phyloP scores from a whole-genome alignment of 2,113 vertebrate species.

The Apus apus region DNA sequence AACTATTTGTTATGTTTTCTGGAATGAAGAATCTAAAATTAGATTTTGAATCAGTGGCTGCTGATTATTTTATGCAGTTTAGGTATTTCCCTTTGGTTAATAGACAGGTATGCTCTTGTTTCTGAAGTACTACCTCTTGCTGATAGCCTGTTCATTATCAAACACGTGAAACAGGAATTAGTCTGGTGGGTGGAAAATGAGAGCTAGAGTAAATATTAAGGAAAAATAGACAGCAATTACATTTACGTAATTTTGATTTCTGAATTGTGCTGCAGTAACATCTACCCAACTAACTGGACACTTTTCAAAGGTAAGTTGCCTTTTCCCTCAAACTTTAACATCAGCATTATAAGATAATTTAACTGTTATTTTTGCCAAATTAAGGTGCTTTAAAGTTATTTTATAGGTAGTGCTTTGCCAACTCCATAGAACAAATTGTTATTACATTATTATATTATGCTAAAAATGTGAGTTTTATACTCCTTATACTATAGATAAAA shows the following conservation, averaged over 20 bases:
- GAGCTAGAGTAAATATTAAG: not conserved
- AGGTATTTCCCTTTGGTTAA: not conserved
- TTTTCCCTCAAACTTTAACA: not conserved
- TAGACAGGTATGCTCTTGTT: not conserved
- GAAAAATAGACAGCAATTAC: not conserved
- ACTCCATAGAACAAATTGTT: not conserved
- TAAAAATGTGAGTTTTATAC: constrained; percentile 29
- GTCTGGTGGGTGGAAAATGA: not conserved
- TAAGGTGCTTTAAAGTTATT: constrained; percentile 14
- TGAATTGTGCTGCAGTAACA: not conserved
- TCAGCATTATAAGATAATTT: constrained; percentile 6
- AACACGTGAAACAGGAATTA: not conserved
- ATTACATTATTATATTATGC: not conserved
- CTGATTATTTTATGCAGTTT: not conserved
- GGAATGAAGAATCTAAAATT: not conserved
- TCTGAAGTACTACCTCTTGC: not conserved
- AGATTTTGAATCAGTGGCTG: not conserved
- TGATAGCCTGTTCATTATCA: not conserved
- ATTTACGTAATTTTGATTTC: not conserved
- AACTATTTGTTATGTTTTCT: not conserved
- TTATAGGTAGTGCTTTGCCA: constrained; percentile 2
- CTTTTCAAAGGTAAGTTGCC: constrained; percentile 3
- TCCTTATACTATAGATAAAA: not conserved
- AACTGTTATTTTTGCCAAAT: constrained; percentile 43
- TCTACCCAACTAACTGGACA: not conserved